phyloP scores from a whole-genome alignment of 1,140 invertebrate species.

The Armadillidium nasatum region DNA sequence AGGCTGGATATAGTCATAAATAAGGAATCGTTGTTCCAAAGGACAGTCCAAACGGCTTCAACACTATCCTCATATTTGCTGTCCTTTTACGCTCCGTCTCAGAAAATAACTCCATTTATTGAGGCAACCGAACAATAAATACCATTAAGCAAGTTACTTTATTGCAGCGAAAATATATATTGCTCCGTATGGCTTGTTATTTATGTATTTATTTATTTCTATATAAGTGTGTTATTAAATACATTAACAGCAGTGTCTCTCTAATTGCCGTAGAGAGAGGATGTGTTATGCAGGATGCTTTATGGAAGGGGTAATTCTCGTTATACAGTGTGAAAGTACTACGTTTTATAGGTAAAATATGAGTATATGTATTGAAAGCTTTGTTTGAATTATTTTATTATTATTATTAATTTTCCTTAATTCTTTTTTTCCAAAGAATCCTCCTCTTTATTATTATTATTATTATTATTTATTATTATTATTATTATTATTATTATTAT shows the following conservation, averaged over 20 bases:
- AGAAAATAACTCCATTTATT: neutral
- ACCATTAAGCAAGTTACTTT: neutral
- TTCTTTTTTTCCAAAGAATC: too few relatives aligned
- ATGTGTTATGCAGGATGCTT: neutral
- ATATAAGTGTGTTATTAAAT: neutral
- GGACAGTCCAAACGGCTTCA: neutral
- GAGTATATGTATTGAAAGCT: too few relatives aligned
- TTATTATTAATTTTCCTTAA: too few relatives aligned
- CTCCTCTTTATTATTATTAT: too few relatives aligned
- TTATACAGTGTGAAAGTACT: too few relatives aligned
- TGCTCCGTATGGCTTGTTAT: neutral
- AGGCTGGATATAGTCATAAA: neutral
- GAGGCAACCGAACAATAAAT: neutral
- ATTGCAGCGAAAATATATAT: neutral
- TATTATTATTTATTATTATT: too few relatives aligned
- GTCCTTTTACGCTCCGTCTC: neutral
- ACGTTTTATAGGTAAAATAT: too few relatives aligned
- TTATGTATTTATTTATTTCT: neutral
- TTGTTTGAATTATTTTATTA: too few relatives aligned
- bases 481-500: too few relatives aligned
- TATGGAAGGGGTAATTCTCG: neutral
- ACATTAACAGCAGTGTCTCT: neutral
- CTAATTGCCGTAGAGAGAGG: neutral
- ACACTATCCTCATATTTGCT: neutral
- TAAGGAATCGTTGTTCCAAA: neutral